These are phyloP conservation scores for Heterochromis multidens DNA, from an alignment of 2,113 vertebrate species.

Conservation along the genomic window DNA sequence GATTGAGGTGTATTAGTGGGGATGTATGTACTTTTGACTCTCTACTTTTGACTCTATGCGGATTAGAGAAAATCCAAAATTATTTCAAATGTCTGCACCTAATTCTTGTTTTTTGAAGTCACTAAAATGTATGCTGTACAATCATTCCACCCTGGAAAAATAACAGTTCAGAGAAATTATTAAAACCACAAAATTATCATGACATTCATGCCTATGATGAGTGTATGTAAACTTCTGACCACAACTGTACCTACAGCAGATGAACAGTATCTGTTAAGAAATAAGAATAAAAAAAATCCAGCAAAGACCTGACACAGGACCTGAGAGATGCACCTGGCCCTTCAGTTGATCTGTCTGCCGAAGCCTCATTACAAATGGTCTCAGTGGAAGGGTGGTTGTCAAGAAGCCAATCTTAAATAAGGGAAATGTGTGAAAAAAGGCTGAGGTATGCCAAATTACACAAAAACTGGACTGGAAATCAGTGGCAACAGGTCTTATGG, in stretches of 20 bases:
- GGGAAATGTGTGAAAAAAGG: no score
- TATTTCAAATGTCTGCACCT: no score
- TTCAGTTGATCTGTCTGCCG: no score
- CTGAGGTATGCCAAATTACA: no score
- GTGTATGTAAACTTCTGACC: background rate
- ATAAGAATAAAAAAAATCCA: rapidly evolving
- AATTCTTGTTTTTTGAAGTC: background rate
- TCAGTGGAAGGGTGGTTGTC: no score
- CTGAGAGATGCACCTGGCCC: no score
- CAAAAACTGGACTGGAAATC: no score
- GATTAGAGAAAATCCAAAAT: background rate
- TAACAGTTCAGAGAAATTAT: background rate
- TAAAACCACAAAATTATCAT: no score
- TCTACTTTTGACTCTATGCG: background rate
- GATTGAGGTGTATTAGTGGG: background rate
- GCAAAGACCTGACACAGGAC: background rate
- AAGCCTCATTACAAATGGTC: no score
- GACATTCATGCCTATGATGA: background rate
- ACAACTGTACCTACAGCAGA: background rate
- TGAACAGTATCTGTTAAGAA: background rate
- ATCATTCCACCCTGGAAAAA: background rate
- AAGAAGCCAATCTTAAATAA: no score
- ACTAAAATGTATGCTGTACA: background rate
- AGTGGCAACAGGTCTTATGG: no score
- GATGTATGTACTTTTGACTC: no score